Percentiles rank a stretch among this genome's conserved stretches.
Conservation (phyloP, 2,113 vertebrate genomes). For the Istiophorus platypterus region DNA sequence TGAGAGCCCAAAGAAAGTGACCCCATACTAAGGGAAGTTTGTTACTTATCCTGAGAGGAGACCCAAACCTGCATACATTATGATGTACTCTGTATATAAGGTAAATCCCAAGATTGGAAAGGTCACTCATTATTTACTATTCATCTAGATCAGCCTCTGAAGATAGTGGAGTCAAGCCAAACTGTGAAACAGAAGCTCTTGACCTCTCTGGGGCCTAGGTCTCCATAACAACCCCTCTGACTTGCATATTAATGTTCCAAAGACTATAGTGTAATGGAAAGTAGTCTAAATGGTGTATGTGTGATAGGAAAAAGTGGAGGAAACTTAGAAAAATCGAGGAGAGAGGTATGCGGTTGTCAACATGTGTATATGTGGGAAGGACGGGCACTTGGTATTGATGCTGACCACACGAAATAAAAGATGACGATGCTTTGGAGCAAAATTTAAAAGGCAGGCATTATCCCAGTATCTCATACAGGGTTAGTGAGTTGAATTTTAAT, state of each 20-base stretch:
- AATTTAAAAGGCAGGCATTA: conserved; percentile 11
- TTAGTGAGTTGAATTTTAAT: conserved; percentile 5
- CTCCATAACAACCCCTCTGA: conserved; percentile 18
- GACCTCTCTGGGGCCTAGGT: background rate
- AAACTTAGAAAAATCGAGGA: background rate
- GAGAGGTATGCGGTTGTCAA: conserved; percentile 4
- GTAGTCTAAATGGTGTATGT: conserved; percentile 21
- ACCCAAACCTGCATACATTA: conserved; percentile 11
- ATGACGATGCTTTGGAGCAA: conserved; percentile 13
- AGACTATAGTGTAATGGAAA: conserved; percentile 6
- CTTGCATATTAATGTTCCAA: conserved; percentile 26
- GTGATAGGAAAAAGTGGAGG: background rate
- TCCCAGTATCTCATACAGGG: conserved; percentile 7
- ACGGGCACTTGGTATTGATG: background rate
- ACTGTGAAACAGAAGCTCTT: conserved; percentile 8
- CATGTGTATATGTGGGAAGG: background rate
- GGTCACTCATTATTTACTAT: conserved; percentile 10
- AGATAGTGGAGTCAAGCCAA: background rate
- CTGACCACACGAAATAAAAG: conserved; percentile 13
- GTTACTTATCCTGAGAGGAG: conserved; percentile 24
- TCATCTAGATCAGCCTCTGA: conserved; percentile 8
- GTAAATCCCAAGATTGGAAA: conserved; percentile 15
- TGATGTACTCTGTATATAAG: background rate
- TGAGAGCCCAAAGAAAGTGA: background rate
- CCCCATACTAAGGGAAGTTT: background rate